phyloP scores from a whole-genome alignment of 2,797 vertebrate genomes.

The Rachycentron canadum region DNA sequence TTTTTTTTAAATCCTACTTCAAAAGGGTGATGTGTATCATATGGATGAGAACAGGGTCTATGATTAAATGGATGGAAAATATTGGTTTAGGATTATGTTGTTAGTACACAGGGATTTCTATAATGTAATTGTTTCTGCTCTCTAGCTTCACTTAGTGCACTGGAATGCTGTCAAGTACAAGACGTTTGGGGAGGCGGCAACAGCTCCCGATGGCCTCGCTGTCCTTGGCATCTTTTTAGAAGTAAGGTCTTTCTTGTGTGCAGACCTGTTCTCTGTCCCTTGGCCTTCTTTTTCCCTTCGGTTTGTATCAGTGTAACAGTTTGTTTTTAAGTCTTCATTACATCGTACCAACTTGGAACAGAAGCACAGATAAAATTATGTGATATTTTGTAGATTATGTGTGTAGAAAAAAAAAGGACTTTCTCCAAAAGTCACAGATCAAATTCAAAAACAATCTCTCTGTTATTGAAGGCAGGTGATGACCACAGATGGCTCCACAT shows the following conservation, averaged over 20 bases:
- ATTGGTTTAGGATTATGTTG: not conserved
- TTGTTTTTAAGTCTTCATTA: not conserved
- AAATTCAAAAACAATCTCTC: not conserved
- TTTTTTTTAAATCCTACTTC: not conserved
- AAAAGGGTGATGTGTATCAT: not conserved
- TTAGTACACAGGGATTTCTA: not conserved
- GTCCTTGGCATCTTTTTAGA: constrained; percentile 96
- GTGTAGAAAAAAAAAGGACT: not conserved
- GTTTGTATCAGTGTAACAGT: not conserved
- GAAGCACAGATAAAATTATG: not conserved
- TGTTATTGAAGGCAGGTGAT: constrained; percentile 87
- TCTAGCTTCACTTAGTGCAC: constrained; percentile 96
- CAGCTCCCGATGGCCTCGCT: constrained; percentile 92
- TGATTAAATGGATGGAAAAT: not conserved
- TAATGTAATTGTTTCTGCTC: not conserved
- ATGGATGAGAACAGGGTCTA: not conserved
- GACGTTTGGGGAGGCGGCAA: constrained; percentile 91
- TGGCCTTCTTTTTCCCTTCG: not conserved
- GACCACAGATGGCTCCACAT: constrained; percentile 91
- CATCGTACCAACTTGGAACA: not conserved
- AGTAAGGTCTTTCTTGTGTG: constrained; percentile 79
- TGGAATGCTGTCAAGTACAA: constrained; percentile 95
- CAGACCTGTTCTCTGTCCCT: not conserved
- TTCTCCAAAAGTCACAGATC: not conserved
- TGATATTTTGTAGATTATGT: not conserved